Evolutionary conservation across 2,113 vertebrate genomes (phyloP).

Genomic region (Ctenodactylus gundi): DNA sequence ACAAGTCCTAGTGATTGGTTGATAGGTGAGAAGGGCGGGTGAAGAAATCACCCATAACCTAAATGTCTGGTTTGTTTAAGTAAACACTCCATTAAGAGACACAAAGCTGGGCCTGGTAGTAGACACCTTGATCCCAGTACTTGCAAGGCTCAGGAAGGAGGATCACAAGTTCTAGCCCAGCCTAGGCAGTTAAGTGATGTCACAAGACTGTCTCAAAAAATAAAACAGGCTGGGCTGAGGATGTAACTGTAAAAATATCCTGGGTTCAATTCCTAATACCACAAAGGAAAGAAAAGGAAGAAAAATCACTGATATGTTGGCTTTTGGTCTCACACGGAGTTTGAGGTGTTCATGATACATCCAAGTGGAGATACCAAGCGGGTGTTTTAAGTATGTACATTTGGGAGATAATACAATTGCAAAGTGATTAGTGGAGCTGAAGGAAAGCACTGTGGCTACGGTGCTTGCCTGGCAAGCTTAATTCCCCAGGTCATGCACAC

Average conservation of each 20-base stretch:
- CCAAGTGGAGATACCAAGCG: not conserved
- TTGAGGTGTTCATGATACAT: not conserved
- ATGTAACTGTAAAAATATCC: not conserved
- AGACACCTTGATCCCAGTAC: not conserved
- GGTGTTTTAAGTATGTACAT: not conserved
- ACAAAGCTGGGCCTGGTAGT: not conserved
- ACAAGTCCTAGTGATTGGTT: not conserved
- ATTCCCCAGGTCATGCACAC: too few relatives aligned
- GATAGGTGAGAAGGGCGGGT: not conserved
- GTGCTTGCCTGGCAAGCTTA: too few relatives aligned
- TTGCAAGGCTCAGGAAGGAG: not conserved
- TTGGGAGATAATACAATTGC: not conserved
- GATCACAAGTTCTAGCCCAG: not conserved
- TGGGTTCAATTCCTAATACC: not conserved
- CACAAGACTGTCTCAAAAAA: too few relatives aligned
- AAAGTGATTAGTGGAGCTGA: not conserved
- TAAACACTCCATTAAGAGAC: not conserved
- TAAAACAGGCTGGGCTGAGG: too few relatives aligned
- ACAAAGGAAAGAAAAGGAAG: too few relatives aligned
- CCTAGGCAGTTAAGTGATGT: not conserved
- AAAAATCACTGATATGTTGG: not conserved
- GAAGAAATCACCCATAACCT: not conserved
- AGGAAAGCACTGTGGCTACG: too few relatives aligned
- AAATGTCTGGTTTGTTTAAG: not conserved
- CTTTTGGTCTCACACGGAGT: not conserved